Base-by-base conservation (phyloP, 2,888 invertebrate genomes). In the Caenorhabditis sp. region DNA sequence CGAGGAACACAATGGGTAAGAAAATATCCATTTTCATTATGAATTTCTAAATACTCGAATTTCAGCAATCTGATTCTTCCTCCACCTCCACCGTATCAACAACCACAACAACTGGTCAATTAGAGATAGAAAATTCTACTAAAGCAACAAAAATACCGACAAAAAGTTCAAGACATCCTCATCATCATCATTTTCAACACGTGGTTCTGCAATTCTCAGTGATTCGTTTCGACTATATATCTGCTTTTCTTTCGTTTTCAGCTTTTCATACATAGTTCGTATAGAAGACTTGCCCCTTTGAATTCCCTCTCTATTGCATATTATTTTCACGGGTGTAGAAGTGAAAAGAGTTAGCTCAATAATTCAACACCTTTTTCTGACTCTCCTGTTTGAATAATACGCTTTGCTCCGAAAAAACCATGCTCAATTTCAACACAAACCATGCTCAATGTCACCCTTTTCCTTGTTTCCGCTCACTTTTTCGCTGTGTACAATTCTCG, bases 41-140 rank as follows among this genome's bases (percentile, higher is more conserved):
- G 31, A 22, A 19, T 22, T 26, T 35, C 8, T 16, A 24, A 63
- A 24, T 16, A 38, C 26, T 54, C 19, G 5, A 22, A 22, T 31
- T 82, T 16, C 82, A 82, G 82, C 59, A 77, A 82, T 64, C 26
- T 82, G 56, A 77, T 69, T 51, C 75, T 83, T 7, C 83, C 83
- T 59, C 83, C 83, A 56, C 83, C 83, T 41, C 83, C 83, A 38
- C 83, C 83, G 26, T 83, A 83, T 59, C 83, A 83, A 64, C 83
- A 83, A 64, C 74, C 64, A n/a, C 82, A 82, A 28, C 82, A 82
- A 56, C 54, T 82, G 74, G 82, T 79, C 69, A 83, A 83, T 38
- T 83, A 79, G 69, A 59, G 8, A 24, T 19, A 54, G 19, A 54
- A 58, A 47, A 47, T 24, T 26, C 8, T 10, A 47, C 35, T 31